Conservation (phyloP, 2,797 vertebrate species). For the Oceanodroma leucorhoa region DNA sequence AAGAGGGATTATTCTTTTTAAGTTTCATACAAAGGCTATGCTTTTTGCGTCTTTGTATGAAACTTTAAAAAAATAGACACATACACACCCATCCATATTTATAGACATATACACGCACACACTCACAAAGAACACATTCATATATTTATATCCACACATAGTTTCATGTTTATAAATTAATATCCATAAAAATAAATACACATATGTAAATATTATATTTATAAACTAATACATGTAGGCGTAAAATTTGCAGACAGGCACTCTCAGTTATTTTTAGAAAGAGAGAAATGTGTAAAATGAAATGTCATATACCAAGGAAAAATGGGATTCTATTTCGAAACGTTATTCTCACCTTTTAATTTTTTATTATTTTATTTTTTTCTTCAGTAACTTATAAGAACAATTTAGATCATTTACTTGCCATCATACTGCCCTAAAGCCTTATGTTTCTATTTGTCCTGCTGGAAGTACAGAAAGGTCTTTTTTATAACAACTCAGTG, state of each 20-base stretch:
- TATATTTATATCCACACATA: not conserved
- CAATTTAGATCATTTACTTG: not conserved
- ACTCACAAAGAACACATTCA: not conserved
- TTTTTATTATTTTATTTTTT: not conserved
- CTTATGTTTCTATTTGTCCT: not conserved
- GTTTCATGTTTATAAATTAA: not conserved
- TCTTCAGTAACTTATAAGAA: not conserved
- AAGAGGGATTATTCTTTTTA: not conserved
- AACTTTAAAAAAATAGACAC: not conserved
- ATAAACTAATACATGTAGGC: not conserved
- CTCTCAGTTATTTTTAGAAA: not conserved
- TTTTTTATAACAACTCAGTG: not conserved
- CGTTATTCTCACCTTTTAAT: not conserved
- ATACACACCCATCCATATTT: fast-evolving
- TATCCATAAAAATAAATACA: not conserved
- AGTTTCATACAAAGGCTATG: not conserved
- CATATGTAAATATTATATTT: not conserved
- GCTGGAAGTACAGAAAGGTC: not conserved
- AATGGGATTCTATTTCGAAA: not conserved
- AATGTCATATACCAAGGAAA: not conserved
- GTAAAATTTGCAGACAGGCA: not conserved
- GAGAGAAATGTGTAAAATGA: not conserved
- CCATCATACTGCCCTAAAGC: not conserved
- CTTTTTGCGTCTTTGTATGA: not conserved
- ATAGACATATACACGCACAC: fast-evolving